phyloP scores from a whole-genome alignment of 2,888 invertebrate species.

The Lithosia quadra region DNA sequence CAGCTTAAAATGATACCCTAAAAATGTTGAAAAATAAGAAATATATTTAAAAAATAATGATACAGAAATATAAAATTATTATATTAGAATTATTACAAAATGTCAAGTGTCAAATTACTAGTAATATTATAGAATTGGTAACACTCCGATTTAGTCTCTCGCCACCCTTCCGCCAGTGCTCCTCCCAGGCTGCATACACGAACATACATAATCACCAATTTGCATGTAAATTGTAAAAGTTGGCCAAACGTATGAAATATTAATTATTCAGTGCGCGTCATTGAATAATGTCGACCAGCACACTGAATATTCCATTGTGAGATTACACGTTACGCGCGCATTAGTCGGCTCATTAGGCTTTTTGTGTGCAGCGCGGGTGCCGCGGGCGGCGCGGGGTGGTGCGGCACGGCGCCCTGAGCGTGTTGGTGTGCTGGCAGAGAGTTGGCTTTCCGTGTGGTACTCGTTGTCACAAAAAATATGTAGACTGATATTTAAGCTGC shows the following conservation, averaged over 20 bases:
- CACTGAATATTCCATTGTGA: conserved; percentile 35
- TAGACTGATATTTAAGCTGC: no score
- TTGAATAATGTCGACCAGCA: conserved; percentile 29
- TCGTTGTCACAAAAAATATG: no score
- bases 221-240: conserved; percentile 7
- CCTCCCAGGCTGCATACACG: neutral
- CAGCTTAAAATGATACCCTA: no score
- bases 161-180: neutral
- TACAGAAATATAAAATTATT: no score
- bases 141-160: neutral
- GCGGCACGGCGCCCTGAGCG: neutral
- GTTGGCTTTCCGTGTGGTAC: neutral
- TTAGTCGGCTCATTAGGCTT: conserved; percentile 36
- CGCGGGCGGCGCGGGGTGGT: neutral
- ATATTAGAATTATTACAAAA: no score
- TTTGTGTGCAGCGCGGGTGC: conserved; percentile 19
- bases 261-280: conserved; percentile 26
- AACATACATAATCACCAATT: neutral
- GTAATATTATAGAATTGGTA: neutral
- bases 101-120: no score
- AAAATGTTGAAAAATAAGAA: no score
- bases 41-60: no score
- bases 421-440: no score
- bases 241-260: conserved; percentile 21
- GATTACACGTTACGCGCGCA: conserved; percentile 24